These are phyloP conservation scores for Coryphaenoides rupestris DNA, from an alignment of 2,113 vertebrate genomes.

Conservation along the genomic window DNA sequence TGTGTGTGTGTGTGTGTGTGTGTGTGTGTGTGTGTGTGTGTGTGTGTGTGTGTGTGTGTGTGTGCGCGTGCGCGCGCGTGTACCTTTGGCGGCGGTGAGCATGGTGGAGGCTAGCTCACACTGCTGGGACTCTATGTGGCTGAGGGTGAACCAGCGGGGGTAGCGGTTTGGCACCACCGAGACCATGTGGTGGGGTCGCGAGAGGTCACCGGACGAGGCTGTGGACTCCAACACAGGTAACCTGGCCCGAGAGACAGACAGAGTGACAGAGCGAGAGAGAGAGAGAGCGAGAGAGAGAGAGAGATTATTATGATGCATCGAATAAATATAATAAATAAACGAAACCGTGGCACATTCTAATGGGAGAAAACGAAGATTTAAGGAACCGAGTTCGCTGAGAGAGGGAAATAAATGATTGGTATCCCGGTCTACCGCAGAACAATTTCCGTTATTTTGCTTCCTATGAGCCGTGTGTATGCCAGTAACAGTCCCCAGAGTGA, in stretches of 20 bases:
- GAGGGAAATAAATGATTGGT: no score
- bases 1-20: neutral
- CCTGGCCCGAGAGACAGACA: constrained; percentile 54
- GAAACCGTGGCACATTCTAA: no score
- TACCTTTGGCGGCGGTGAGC: constrained; percentile 95
- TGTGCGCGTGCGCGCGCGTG: neutral
- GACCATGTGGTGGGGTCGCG: constrained; percentile 94
- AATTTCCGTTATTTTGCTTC: no score
- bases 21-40: neutral
- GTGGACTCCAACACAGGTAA: constrained; percentile 96
- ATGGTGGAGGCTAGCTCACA: constrained; percentile 93
- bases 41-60: neutral
- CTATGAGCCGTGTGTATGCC: no score
- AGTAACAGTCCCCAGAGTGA: no score
- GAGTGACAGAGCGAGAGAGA: neutral
- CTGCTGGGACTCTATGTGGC: constrained; percentile 94
- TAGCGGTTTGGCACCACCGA: constrained; percentile 96
- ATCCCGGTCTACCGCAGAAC: no score
- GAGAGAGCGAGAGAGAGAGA: neutral
- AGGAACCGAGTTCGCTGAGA: no score
- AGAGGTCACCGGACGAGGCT: constrained; percentile 87
- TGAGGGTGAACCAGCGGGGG: constrained; percentile 94
- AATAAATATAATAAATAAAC: no score
- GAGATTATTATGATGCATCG: no score
- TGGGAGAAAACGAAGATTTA: no score